Base-by-base conservation (phyloP, 2,797 vertebrate species). In the Amniataba percoides region DNA sequence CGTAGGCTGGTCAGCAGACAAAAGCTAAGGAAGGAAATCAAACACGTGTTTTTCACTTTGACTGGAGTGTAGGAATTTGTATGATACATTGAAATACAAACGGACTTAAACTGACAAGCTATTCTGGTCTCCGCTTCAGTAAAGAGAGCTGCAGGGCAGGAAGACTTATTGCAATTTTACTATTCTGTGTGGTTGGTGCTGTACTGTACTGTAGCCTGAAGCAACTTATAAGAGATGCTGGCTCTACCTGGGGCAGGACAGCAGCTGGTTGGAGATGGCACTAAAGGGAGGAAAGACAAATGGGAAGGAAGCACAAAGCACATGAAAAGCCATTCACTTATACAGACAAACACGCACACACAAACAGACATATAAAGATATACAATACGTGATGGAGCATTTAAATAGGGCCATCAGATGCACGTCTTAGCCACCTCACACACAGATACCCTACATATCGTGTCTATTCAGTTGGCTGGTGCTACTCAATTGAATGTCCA, bases 231-330 rank as follows among this genome's bases (percentile, higher is more conserved):
- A 71, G 61, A 87, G 61, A 63, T 40, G 49, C 57, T 76, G 70
- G 72, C 63, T 89, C 84, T 95, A 94, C 93, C 93, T 94, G 91
- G 60, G 90, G 81, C 68, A 67, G 87, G 83, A 88, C 82, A 84
- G 88, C 89, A 84, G 92, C 85, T 90, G 89, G 78, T 71, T 91
- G 93, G 87, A 92, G 84, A 57, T 89, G 90, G 79, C 85, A 87
- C 93, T 95, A 82, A 79, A 91, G 80, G 76, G 76, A 90, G 81
- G 83, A 90, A 72, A 94, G 81, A 91, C 79, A 93, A 76, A 85
- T 82, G 82, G 74, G 67, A 80, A 85, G 78, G 66, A 91, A 88
- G 79, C 57, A 88, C 40, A 89, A 74, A 89, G 62, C 60, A 83
- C 80, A 89, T 86, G 61, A 93, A 86, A 82, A 80, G 42, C 45